Conservation (phyloP, 35 echinoderm and acorn worm genomes). For the Apostichopus japonicus region DNA sequence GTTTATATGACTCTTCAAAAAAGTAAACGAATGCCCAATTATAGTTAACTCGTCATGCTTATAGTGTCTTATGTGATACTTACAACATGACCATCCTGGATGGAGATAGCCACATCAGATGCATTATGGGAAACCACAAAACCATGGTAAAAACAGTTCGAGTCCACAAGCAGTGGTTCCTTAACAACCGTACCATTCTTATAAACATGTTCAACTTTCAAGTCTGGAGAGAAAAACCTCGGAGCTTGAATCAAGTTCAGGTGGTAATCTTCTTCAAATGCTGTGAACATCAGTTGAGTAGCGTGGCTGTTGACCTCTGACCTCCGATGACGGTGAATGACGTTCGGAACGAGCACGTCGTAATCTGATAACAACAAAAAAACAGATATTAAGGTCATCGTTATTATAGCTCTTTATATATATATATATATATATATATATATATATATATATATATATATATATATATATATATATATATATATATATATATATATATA, state of each 20-base stretch:
- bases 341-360: background rate
- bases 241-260: background rate
- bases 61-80: background rate
- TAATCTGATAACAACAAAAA: background rate
- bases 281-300: background rate
- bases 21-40: too few species aligned
- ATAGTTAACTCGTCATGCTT: too few species aligned
- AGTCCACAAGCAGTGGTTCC: background rate
- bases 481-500: too few species aligned
- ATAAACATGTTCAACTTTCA: background rate
- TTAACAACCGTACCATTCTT: background rate
- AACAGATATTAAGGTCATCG: too few species aligned
- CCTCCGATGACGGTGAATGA: slow-evolving; percentile 1
- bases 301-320: background rate
- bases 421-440: too few species aligned
- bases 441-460: too few species aligned
- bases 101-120: background rate
- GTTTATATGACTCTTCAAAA: too few species aligned
- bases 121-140: slow-evolving; percentile 16
- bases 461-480: too few species aligned
- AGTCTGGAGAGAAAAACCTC: slow-evolving; percentile 2
- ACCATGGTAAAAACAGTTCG: slow-evolving; percentile 12
- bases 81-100: background rate
- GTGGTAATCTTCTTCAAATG: slow-evolving; percentile 15
- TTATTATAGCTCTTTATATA: too few species aligned